Conservation (phyloP, 2,888 invertebrate genomes). For the Pammene fasciana region DNA sequence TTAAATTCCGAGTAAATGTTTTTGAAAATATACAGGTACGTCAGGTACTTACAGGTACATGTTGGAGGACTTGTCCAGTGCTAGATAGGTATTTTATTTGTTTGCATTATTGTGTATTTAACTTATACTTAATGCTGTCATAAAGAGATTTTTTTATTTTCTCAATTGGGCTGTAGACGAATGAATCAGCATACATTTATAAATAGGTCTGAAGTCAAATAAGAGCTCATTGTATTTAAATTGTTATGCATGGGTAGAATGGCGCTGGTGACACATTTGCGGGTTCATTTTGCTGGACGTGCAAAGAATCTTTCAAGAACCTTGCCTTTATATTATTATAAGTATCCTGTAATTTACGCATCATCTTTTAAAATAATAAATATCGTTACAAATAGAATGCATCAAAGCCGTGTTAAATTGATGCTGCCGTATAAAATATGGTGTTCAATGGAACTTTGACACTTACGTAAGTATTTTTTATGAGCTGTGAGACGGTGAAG, state of each 20-base stretch:
- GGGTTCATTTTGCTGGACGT: conserved; percentile 11
- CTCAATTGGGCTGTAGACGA: conserved; percentile 24
- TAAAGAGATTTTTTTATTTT: conserved; percentile 10
- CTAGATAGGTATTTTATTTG: not conserved
- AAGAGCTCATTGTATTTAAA: conserved; percentile 40
- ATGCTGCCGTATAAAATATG: not conserved
- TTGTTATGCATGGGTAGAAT: conserved; percentile 34
- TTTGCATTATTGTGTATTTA: not conserved
- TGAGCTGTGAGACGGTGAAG: conserved; percentile 30
- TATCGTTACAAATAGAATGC: not conserved
- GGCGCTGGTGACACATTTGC: conserved; percentile 29
- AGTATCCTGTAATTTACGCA: not conserved
- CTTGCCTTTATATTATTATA: not conserved
- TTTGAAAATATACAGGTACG: no score
- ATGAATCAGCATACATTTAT: conserved; percentile 29
- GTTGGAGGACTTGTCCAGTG: no score
- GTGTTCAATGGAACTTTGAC: conserved; percentile 32
- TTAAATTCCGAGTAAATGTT: no score
- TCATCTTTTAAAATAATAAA: not conserved
- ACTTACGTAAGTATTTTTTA: conserved; percentile 40
- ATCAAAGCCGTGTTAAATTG: not conserved
- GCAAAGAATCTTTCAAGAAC: conserved; percentile 21
- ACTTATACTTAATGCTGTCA: not conserved
- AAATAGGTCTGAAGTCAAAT: conserved; percentile 35
- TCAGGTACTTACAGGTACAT: no score